Conservation (phyloP, 2,113 vertebrate species). For the Oreochromis spilurus region DNA sequence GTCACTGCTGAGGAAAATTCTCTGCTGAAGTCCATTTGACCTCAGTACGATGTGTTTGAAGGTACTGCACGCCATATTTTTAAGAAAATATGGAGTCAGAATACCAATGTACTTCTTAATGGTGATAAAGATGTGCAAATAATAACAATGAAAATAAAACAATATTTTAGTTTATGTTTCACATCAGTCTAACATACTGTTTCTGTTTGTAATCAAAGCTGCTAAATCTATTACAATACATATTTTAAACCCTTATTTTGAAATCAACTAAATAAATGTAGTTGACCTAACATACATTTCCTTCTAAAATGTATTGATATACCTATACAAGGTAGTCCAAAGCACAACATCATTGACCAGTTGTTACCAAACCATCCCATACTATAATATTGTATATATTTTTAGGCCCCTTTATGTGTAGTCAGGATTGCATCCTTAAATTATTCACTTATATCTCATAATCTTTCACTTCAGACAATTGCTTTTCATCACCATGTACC, state of each 20-base stretch:
- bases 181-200: not conserved
- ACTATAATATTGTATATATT: not conserved
- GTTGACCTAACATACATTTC: not conserved
- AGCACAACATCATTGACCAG: not conserved
- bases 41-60: not conserved
- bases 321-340: not conserved
- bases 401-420: not conserved
- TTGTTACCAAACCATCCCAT: not conserved
- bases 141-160: not conserved
- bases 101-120: not conserved
- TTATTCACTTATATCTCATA: not conserved
- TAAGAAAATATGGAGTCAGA: not conserved
- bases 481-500: not conserved
- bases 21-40: not conserved
- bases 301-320: not conserved
- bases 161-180: not conserved
- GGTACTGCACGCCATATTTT: not conserved
- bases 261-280: not conserved
- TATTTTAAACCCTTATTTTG: not conserved
- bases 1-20: not conserved
- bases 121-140: not conserved
- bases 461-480: not conserved
- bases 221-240: not conserved
- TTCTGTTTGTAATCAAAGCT: not conserved
- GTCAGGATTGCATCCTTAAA: not conserved